Percentiles rank a stretch among this genome's conserved stretches.
phyloP scores from a whole-genome alignment of 2,797 vertebrate species.

The Sebastes matsubarae region DNA sequence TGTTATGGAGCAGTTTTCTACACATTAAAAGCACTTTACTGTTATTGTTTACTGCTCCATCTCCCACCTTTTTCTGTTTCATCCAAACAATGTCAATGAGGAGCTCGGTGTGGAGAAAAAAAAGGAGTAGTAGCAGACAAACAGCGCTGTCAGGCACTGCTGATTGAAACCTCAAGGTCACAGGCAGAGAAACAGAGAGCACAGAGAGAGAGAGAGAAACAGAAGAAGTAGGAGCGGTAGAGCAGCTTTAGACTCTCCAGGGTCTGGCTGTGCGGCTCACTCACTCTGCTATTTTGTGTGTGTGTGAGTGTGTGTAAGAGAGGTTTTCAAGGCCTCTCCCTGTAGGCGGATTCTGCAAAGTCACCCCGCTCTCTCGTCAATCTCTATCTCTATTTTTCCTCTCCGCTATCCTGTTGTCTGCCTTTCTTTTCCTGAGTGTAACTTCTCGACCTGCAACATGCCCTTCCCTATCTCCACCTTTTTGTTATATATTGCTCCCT shows the following conservation, averaged over 20 bases:
- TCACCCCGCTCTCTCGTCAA: conserved; percentile 63
- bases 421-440: conserved; percentile 33
- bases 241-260: conserved; percentile 60
- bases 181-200: conserved; percentile 45
- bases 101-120: conserved; percentile 38
- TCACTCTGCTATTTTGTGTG: conserved; percentile 17
- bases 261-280: conserved; percentile 65
- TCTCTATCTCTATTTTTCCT: conserved; percentile 39
- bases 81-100: conserved; percentile 56
- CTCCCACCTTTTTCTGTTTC: conserved; percentile 26
- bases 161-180: conserved; percentile 86
- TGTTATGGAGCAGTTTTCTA: neutral
- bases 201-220: conserved; percentile 18
- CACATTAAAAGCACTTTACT: conserved; percentile 3
- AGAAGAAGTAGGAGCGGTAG: conserved; percentile 41
- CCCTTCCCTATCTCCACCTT: conserved; percentile 24
- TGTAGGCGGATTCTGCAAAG: conserved; percentile 70
- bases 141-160: conserved; percentile 70
- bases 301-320: conserved; percentile 16
- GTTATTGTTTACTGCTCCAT: neutral
- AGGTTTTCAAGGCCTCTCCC: conserved; percentile 73
- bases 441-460: conserved; percentile 49
- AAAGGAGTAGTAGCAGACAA: conserved; percentile 55
- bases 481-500: conserved; percentile 18
- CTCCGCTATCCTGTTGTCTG: conserved; percentile 24